Conservation (phyloP, 1,140 invertebrate genomes). For the Pristionchus pacificus region DNA sequence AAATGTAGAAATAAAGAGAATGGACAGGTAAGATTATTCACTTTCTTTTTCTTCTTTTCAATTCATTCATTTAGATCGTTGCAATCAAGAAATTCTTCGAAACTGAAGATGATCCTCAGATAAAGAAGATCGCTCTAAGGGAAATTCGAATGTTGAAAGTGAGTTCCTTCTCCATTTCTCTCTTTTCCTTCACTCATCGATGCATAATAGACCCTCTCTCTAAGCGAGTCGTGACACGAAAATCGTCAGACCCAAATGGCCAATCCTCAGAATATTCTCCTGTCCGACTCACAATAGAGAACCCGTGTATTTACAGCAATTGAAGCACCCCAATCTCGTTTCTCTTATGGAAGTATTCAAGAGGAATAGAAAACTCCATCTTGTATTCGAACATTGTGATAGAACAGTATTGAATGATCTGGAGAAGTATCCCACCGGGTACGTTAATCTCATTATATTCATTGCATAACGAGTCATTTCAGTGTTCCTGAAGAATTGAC, state of each 20-base stretch:
- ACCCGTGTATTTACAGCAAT: constrained; percentile 69
- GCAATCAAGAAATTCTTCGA: constrained; percentile 99
- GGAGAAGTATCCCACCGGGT: constrained; percentile 78
- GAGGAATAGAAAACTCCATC: constrained; percentile 86
- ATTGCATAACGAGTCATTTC: constrained; percentile 12
- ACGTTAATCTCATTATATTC: constrained; percentile 38
- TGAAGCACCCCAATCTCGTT: constrained; percentile 95
- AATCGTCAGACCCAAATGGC: not conserved
- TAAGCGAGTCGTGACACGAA: not conserved
- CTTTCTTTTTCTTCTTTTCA: constrained; percentile 1
- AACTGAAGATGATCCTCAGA: constrained; percentile 95
- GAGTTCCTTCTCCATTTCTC: constrained; percentile 36
- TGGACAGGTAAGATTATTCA: constrained; percentile 65
- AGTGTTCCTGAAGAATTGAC: constrained; percentile 81
- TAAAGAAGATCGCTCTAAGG: constrained; percentile 91
- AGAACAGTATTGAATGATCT: constrained; percentile 91
- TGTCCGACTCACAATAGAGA: not conserved
- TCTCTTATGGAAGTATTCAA: constrained; percentile 96
- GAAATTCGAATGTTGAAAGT: constrained; percentile 97
- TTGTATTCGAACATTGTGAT: constrained; percentile 98
- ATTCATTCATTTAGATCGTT: constrained; percentile 67
- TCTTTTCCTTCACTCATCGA: too few species aligned
- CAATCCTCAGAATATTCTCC: not conserved
- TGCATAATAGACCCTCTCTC: constrained; percentile 3
- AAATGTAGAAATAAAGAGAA: constrained; percentile 94